Base-by-base conservation (phyloP, 2,797 vertebrate genomes). In the Galaxias olidus region DNA sequence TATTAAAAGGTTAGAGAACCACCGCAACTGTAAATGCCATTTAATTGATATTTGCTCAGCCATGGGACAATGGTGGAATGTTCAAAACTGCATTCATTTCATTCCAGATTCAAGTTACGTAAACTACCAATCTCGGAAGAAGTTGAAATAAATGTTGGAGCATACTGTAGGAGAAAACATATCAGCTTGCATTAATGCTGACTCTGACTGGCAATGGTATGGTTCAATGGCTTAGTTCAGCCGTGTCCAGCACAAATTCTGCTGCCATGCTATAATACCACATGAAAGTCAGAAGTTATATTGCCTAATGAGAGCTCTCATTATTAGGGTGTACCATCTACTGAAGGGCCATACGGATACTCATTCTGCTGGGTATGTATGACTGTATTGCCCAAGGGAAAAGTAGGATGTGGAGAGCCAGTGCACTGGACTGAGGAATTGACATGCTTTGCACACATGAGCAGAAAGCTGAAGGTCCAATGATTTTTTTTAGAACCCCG, bases 391-490 rank as follows among this genome's bases (percentile, higher is more conserved):
- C 86, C 86, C 78, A 81, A 86, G 85, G 77, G 73, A 74, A 66
- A 58, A 65, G 50, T 41, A 67, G 65, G 82, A 77, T 59, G 63
- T 72, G 63, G 69, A 68, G 70, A 72, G 82, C 70, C 77, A 81
- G 78, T 82, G 86, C 82, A 86, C 77, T 78, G 82, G 84, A 87
- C 84, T 87, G 82, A 87, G 71, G 80, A 84, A 90, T 86, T 79
- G 73, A 84, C 74, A 79, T 81, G 75, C 76, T 82, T 78, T 81
- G 80, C 82, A 84, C 87, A 88, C 69, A 65, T 76, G 75, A 87
- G 84, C 62, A 74, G 62, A 84, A 84, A 79, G 66, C 86, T 78
- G 74, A 84, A 72, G 79, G 86, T 88, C 86, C 84, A 87, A 74
- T 79, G 75, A 75, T 73, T 84, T 70, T 60, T 64, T 59, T 68